These are phyloP conservation scores for Graphium colonna DNA, from an alignment of 2,888 invertebrate genomes.

Conservation along the genomic window DNA sequence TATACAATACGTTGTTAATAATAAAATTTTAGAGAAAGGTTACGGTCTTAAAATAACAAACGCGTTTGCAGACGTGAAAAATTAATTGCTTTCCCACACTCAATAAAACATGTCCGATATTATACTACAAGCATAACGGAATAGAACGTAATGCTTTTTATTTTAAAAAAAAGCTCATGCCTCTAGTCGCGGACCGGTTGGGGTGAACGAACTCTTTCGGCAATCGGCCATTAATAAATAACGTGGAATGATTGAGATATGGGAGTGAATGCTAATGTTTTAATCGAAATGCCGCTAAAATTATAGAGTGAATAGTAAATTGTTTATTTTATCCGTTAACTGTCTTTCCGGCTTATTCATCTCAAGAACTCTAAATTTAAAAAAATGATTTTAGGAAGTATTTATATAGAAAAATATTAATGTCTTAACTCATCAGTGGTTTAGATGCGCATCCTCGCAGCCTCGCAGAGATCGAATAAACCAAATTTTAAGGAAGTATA, in stretches of 20 bases:
- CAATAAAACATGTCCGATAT: slow-evolving; percentile 25
- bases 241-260: slow-evolving; percentile 26
- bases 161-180: slow-evolving; percentile 31
- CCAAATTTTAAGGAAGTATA: no score
- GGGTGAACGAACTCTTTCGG: slow-evolving; percentile 56
- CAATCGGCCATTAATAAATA: slow-evolving; percentile 27
- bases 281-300: slow-evolving; percentile 16
- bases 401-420: no score
- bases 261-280: slow-evolving; percentile 10
- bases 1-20: slow-evolving; percentile 1
- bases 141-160: slow-evolving; percentile 29
- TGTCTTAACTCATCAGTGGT: no score
- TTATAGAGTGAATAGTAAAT: background rate
- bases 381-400: no score
- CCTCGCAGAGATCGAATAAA: no score
- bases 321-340: no score
- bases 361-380: no score
- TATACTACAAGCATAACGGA: slow-evolving; percentile 38
- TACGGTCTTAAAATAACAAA: slow-evolving; percentile 5
- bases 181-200: slow-evolving; percentile 44
- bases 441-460: no score
- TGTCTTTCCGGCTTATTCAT: no score
- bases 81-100: slow-evolving; percentile 25
- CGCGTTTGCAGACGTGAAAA: slow-evolving; percentile 13
- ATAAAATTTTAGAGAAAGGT: background rate